Percentiles rank a stretch among this genome's conserved stretches.
phyloP scores from a whole-genome alignment of 2,113 vertebrate genomes.

The Saguinus midas region DNA sequence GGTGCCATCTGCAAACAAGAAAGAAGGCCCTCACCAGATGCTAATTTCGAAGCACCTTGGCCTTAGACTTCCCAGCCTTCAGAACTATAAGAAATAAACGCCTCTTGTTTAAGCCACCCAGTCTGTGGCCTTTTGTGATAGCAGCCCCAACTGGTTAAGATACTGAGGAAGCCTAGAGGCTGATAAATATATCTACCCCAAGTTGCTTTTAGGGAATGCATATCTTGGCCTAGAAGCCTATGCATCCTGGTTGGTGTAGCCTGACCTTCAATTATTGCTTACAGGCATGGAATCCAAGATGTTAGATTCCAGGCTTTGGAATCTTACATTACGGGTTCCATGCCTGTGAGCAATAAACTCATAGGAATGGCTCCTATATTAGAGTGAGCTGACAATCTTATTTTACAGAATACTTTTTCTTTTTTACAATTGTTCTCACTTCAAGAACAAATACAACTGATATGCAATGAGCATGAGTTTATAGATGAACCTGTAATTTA shows the following conservation, averaged over 20 bases:
- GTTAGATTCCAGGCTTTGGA: neutral
- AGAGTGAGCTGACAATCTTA: neutral
- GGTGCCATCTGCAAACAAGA: neutral
- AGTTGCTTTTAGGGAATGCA: neutral
- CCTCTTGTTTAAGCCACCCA: neutral
- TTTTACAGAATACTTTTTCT: neutral
- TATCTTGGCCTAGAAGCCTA: neutral
- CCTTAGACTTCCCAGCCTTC: neutral
- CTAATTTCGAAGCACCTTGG: neutral
- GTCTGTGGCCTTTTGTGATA: neutral
- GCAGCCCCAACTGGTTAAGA: neutral
- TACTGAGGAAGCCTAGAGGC: neutral
- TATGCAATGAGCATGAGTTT: neutral
- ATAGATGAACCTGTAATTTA: neutral
- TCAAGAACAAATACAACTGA: neutral
- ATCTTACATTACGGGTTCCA: neutral
- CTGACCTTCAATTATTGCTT: neutral
- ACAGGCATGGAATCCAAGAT: too few species aligned
- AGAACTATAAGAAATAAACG: neutral
- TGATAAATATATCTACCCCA: neutral
- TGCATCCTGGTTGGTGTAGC: neutral
- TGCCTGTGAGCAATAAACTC: neutral
- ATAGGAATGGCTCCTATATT: neutral
- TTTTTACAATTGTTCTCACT: neutral
- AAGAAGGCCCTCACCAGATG: neutral